phyloP scores from a whole-genome alignment of 2,797 vertebrate species.

The Chaunax sp. region DNA sequence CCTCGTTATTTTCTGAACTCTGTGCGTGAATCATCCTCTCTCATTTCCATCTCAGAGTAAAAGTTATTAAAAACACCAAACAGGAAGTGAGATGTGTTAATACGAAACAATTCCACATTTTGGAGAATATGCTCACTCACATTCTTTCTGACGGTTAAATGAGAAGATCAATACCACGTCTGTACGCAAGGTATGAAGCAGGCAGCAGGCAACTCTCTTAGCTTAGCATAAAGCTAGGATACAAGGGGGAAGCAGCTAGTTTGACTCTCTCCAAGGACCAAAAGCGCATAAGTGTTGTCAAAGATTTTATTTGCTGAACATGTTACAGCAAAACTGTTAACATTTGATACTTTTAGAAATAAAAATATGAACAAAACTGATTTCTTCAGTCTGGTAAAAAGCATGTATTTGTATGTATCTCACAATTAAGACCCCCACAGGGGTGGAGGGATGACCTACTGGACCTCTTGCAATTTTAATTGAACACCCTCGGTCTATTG shows the following conservation, averaged over 20 bases:
- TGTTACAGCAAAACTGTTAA: too few species aligned
- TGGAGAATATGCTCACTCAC: background rate
- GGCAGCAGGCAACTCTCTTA: background rate
- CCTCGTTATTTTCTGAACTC: background rate
- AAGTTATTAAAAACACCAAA: background rate
- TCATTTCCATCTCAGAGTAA: constrained; percentile 3
- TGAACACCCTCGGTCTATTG: background rate
- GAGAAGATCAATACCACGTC: background rate
- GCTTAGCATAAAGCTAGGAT: background rate
- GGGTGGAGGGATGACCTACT: too few species aligned
- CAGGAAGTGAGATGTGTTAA: background rate
- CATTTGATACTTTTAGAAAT: too few species aligned
- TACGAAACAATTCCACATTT: background rate
- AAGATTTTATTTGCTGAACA: too few species aligned
- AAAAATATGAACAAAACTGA: too few species aligned
- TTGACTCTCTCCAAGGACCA: background rate
- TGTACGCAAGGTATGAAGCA: background rate
- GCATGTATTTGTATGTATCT: too few species aligned
- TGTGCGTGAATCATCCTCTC: background rate
- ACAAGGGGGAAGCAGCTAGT: background rate
- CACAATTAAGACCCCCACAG: too few species aligned
- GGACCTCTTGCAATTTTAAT: too few species aligned
- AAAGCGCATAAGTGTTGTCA: too few species aligned
- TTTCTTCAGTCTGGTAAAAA: too few species aligned
- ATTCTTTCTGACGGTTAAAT: background rate